Evolutionary conservation across 37 sponge, comb jelly and placozoan species (phyloP).

Genomic region (Corticium candelabrum): DNA sequence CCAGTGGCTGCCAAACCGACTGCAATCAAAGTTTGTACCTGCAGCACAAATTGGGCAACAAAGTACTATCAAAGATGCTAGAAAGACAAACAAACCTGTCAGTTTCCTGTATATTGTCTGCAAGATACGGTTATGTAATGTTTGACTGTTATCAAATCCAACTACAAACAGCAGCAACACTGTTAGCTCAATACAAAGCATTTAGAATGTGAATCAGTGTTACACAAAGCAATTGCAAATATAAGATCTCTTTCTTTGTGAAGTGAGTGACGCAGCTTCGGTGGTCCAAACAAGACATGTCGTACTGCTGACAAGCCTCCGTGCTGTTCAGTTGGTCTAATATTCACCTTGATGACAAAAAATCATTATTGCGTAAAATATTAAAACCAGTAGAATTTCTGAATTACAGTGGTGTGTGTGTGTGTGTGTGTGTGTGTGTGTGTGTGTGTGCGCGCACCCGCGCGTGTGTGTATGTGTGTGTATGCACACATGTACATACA

Average conservation of each 20-base stretch:
- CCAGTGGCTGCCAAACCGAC: conserved; percentile 78
- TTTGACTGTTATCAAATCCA: conserved; percentile 40
- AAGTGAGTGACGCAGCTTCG: conserved; percentile 39
- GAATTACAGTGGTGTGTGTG: too few species aligned
- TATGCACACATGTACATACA: too few species aligned
- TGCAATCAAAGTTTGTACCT: conserved; percentile 37
- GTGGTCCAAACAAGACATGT: conserved; percentile 14
- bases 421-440: too few species aligned
- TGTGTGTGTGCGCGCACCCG: too few species aligned
- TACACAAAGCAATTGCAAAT: conserved; percentile 37
- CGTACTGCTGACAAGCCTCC: conserved; percentile 10
- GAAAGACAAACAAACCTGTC: conserved; percentile 10
- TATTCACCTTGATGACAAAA: not conserved
- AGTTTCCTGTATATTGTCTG: conserved; percentile 62
- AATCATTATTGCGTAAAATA: not conserved
- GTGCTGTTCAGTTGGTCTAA: conserved; percentile 7
- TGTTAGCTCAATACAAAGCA: too few species aligned
- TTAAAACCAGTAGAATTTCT: too few species aligned
- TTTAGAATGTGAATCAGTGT: too few species aligned
- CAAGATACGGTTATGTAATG: conserved; percentile 43
- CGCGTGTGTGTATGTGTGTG: too few species aligned
- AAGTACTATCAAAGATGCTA: not conserved
- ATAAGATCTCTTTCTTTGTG: conserved; percentile 52
- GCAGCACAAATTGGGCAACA: not conserved
- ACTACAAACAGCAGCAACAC: conserved; percentile 1